Percentiles rank a stretch among this genome's conserved stretches.
Conservation (phyloP, 2,113 vertebrate genomes). For the Puntigrus tetrazona region DNA sequence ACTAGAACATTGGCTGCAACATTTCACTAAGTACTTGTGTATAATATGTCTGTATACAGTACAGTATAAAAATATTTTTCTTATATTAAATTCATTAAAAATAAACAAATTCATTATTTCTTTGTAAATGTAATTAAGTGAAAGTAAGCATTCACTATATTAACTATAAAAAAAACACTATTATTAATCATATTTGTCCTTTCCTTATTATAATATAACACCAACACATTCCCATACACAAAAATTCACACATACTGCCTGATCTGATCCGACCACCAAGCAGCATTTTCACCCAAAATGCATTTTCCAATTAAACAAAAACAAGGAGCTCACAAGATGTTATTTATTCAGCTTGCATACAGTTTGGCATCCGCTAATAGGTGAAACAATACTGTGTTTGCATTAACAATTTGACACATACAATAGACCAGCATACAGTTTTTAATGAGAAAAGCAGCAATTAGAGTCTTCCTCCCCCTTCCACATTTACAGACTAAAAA, state of each 20-base stretch:
- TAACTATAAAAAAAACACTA: neutral
- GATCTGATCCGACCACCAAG: conserved; percentile 1
- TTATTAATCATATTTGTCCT: neutral
- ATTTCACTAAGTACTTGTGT: too few relatives aligned
- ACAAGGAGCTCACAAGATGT: neutral
- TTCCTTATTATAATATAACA: neutral
- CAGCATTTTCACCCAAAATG: neutral
- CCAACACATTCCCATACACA: too few relatives aligned
- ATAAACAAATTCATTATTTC: neutral
- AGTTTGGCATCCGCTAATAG: neutral
- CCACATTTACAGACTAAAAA: neutral
- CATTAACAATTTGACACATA: neutral
- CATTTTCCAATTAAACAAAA: conserved; percentile 12
- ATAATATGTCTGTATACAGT: neutral
- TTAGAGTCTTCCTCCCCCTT: neutral
- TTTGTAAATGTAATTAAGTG: neutral
- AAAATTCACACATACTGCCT: neutral
- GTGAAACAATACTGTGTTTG: neutral
- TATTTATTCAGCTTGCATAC: neutral
- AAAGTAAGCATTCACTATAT: neutral
- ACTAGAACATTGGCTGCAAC: too few relatives aligned
- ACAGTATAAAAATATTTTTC: neutral
- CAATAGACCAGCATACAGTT: neutral
- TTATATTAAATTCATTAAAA: neutral
- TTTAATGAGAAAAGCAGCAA: conserved; percentile 6